These are phyloP conservation scores for Corella eumyota DNA, from an alignment of 23 tunicate genomes.

Conservation along the genomic window DNA sequence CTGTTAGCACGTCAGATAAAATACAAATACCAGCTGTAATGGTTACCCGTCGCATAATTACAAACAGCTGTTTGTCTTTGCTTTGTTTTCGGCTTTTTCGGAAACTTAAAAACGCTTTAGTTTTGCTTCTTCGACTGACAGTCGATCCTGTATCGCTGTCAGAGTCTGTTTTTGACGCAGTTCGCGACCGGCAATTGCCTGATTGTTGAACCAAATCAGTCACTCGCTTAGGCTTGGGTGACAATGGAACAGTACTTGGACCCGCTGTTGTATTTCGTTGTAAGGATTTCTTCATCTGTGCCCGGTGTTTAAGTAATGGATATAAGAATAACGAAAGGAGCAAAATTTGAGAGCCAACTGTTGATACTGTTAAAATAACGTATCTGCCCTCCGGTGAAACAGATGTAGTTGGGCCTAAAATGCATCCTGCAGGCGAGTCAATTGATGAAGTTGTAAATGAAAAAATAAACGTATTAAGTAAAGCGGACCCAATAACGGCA, in stretches of 20 bases:
- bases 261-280: background rate
- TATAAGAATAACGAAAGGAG: constrained; percentile 54
- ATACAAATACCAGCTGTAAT: constrained; percentile 47
- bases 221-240: too few species aligned
- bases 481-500: constrained; percentile 28
- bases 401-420: constrained; percentile 19
- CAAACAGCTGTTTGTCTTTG: constrained; percentile 22
- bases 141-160: constrained; percentile 5
- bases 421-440: constrained; percentile 38
- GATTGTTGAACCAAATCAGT: too few species aligned
- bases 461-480: constrained; percentile 44
- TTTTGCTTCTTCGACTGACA: background rate
- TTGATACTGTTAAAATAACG: constrained; percentile 48
- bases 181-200: too few species aligned
- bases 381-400: constrained; percentile 47
- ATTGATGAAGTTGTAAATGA: constrained; percentile 14
- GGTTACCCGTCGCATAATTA: constrained; percentile 49
- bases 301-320: constrained; percentile 54
- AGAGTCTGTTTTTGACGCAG: constrained; percentile 1
- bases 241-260: background rate
- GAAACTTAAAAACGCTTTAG: constrained; percentile 5
- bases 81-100: constrained; percentile 14
- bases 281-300: constrained; percentile 17
- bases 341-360: constrained; percentile 41
- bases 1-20: constrained; percentile 57